phyloP scores from a whole-genome alignment of 2,888 invertebrate species.

The Ferrisia virgata region DNA sequence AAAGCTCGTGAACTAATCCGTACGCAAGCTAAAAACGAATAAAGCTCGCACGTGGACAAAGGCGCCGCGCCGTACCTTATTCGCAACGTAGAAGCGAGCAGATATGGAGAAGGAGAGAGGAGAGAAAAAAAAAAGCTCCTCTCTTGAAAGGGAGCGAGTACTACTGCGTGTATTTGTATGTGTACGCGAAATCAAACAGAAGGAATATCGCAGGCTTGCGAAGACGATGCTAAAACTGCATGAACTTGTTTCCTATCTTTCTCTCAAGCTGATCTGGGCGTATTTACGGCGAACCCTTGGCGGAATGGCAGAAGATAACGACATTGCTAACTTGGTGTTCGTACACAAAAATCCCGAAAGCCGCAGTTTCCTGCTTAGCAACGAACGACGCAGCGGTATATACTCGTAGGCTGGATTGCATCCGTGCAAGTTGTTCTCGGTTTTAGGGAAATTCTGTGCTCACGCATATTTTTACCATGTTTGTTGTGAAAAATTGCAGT shows the following conservation, averaged over 20 bases:
- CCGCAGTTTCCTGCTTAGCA: conserved; percentile 12
- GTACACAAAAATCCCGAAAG: background rate
- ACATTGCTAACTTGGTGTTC: background rate
- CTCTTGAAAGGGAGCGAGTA: background rate
- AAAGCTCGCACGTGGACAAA: conserved; percentile 8
- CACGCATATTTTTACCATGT: conserved; percentile 8
- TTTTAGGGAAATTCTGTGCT: background rate
- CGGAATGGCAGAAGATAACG: background rate
- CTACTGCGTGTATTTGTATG: background rate
- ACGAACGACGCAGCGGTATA: background rate
- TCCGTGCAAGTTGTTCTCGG: background rate
- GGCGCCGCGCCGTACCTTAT: too few species aligned
- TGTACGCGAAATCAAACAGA: background rate
- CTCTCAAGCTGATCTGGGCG: background rate
- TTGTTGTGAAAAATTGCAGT: conserved; percentile 16
- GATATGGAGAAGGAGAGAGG: background rate
- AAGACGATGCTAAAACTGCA: conserved; percentile 13
- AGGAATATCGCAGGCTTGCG: background rate
- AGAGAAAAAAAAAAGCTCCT: background rate
- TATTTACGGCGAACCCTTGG: background rate
- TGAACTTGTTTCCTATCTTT: background rate
- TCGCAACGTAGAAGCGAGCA: background rate
- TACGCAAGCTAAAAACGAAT: background rate
- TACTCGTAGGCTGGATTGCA: background rate
- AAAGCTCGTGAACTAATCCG: background rate